Evolutionary conservation across 2,797 vertebrate species (phyloP).

Genomic region (Pelodytes ibericus): DNA sequence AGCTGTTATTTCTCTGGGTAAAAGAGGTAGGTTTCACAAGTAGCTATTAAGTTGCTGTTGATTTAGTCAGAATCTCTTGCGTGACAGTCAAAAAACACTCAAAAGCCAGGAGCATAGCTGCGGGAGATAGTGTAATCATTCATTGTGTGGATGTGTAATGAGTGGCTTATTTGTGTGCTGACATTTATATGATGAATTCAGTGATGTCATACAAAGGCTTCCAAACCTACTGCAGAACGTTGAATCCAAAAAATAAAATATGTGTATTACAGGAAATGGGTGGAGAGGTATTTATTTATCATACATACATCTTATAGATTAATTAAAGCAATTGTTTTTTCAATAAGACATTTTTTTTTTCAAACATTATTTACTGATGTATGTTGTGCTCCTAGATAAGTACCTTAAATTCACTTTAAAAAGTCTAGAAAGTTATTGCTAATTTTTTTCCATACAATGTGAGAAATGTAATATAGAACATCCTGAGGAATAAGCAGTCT

Average conservation of each 20-base stretch:
- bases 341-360: too few species aligned
- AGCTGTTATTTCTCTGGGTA: background rate
- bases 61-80: slow-evolving; percentile 50
- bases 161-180: background rate
- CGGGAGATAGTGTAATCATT: slow-evolving; percentile 6
- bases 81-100: fast-evolving
- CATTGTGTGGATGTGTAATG: background rate
- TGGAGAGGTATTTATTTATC: too few species aligned
- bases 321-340: too few species aligned
- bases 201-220: background rate
- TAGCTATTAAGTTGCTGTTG: slow-evolving; percentile 44
- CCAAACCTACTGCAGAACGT: background rate
- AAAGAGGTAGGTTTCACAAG: background rate
- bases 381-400: too few species aligned
- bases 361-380: too few species aligned
- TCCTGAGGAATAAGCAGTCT: background rate
- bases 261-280: too few species aligned
- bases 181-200: background rate
- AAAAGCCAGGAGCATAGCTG: background rate
- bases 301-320: too few species aligned
- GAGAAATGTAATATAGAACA: background rate
- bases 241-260: background rate
- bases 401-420: too few species aligned
- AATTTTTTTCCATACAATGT: background rate
- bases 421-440: too few species aligned